These are phyloP conservation scores for Philereme transversata DNA, from an alignment of 2,888 invertebrate genomes.

Conservation along the genomic window DNA sequence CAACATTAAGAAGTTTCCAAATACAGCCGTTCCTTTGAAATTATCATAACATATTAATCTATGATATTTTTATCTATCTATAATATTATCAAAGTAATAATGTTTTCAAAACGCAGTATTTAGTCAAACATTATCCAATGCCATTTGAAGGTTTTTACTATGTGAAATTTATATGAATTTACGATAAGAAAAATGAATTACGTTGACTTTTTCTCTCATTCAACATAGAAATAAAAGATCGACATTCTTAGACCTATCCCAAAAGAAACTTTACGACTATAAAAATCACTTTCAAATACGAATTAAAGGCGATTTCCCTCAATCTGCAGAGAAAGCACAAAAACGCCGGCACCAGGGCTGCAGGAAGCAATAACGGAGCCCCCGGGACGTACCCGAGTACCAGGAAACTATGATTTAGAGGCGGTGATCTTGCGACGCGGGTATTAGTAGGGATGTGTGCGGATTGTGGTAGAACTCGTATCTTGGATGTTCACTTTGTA, in stretches of 20 bases:
- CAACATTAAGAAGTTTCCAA: background rate
- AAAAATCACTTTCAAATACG: slow-evolving; percentile 16
- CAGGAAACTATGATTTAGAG: slow-evolving; percentile 76
- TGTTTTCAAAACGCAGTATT: too few relatives aligned
- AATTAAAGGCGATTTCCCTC: slow-evolving; percentile 30
- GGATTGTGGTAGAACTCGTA: slow-evolving; percentile 23
- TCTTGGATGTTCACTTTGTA: background rate
- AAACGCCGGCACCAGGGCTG: slow-evolving; percentile 56
- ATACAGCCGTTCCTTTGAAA: too few relatives aligned
- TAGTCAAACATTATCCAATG: too few relatives aligned
- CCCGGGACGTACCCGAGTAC: slow-evolving; percentile 55
- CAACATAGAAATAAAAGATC: too few relatives aligned
- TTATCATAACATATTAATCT: too few relatives aligned
- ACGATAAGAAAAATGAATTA: too few relatives aligned
- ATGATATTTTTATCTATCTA: too few relatives aligned
- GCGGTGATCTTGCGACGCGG: slow-evolving; percentile 27
- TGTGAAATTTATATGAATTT: too few relatives aligned
- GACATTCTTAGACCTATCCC: background rate
- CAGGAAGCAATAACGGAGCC: slow-evolving; percentile 82
- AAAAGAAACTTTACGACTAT: background rate
- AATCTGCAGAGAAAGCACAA: slow-evolving; percentile 46
- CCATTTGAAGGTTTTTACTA: too few relatives aligned
- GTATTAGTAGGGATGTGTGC: slow-evolving; percentile 18
- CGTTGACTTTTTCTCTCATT: too few relatives aligned
- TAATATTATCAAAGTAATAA: too few relatives aligned